Evolutionary conservation across 37 sponge, comb jelly and placozoan genomes (phyloP), one percentile per base, ranked within the genome.

Genomic region (Beroe forskalii): DNA sequence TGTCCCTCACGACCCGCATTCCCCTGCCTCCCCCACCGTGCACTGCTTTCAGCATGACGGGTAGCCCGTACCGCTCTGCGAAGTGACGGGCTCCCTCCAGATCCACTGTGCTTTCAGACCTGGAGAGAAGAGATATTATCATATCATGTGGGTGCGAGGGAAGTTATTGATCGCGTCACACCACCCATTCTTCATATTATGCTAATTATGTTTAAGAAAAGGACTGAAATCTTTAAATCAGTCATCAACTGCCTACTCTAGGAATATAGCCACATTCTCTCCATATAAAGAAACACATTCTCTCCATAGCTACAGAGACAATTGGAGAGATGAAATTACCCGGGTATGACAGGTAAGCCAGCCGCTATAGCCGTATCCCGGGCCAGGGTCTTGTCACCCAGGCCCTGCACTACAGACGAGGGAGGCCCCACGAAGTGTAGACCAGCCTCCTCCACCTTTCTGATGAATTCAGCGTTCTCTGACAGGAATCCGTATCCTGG

Each of bases 1-100:
- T 44, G 12, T 37, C 60, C 62, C 42, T 36, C 37, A 91, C 91
- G 23, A 91, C 91, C 33, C 91, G 89, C 91, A 91, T 91, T 20
- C 91, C 91, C 64, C 90, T 38, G 24, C 90, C 91, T 6, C 91
- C 91, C 8, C 93, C 93, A 9, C 93, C 93, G 62, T 41, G 41
- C 1, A 76, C 90, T 9, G 93, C 93, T 62, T 92, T 92, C 41
- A 92, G 23, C 86, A 92, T 92, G 28, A 92, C 90, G 2, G 92
- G 80, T 1, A 60, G 33, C 0, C 91, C 90, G 30, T 62, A 27
- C 25, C 41, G 4, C 90, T 90, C 35, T 3, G 42, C 66, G 41
- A 90, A 90, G 23, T 28, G 1, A 1, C 44, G 41, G 32, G 63
- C 90, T 62, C 41, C 64, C 0, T 22, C 62, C 23, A 66, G 12